Evolutionary conservation across 2,797 vertebrate genomes (phyloP), one percentile per base, ranked within the genome.

Genomic region (Fratercula arctica): DNA sequence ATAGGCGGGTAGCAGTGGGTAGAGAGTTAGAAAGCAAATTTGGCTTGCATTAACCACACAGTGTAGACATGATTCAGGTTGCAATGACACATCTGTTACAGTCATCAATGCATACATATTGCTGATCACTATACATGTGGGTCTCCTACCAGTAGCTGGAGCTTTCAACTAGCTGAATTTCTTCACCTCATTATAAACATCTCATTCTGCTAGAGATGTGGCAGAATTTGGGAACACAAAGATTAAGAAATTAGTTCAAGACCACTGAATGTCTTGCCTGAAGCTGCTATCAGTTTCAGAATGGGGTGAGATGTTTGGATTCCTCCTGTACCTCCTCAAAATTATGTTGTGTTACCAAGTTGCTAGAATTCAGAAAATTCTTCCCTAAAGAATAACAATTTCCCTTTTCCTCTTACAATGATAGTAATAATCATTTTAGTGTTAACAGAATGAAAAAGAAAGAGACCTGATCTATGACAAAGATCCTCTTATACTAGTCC

Each of bases 391-490:
- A 88, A 60, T 28, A 92, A 48, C 8, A 33, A 35, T 87, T 87
- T 57, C 7, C 13, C 5, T 57, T 87, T 87, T 94, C 9, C 4
- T 68, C 51, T 81, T 89, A 68, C 18, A 91, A 39, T 83, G 60
- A 80, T 7, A 57, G 31, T 16, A 80, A 70, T 56, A 89, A 56
- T 87, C 0, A 90, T 90, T 95, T 64, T 81, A 57, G 11, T 70
- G 73, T 70, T 92, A 95, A 85, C 18, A 60, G 60, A 92, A 94
- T 51, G 72, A 77, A 78, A 90, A 67, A 74, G 29, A 53, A 80
- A 83, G 43, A 48, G 35, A 78, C 14, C 10, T n/a, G 57, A 60
- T 72, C 21, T 74, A 13, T 63, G 61, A 19, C n/a, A 87, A 64
- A 87, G 61, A 95, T 77, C 60, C 61, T 91, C n/a, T 92, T 94